Conservation (phyloP, 2,113 vertebrate genomes). For the Saiga tatarica region DNA sequence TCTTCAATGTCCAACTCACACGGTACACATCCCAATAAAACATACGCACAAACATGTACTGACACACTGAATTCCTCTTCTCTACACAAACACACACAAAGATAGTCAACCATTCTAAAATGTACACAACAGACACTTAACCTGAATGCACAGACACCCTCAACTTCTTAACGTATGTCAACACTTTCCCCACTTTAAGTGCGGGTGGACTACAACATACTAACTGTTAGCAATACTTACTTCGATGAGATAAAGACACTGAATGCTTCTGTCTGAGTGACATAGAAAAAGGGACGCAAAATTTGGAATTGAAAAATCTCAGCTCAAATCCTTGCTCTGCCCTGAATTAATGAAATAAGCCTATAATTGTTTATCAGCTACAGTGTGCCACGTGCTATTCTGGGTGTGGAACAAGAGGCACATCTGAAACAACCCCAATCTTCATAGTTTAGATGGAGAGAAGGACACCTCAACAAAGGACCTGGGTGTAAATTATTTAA, state of each 20-base stretch:
- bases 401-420: background rate
- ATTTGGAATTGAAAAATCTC: background rate
- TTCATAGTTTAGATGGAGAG: background rate
- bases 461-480: background rate
- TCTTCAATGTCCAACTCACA: background rate
- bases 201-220: background rate
- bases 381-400: background rate
- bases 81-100: background rate
- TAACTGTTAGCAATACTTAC: background rate
- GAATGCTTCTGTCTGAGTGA: background rate
- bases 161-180: background rate
- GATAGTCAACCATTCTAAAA: background rate
- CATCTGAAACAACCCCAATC: background rate
- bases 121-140: background rate
- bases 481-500: background rate
- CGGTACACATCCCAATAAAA: background rate
- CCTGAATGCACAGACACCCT: background rate
- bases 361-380: background rate
- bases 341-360: background rate
- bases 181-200: background rate
- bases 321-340: background rate
- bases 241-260: background rate
- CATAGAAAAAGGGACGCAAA: background rate
- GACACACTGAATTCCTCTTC: background rate
- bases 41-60: background rate